Evolutionary conservation across 2,797 vertebrate species (phyloP), one percentile per base, ranked within the genome.

Genomic region (Triplophysa yarkandensis): DNA sequence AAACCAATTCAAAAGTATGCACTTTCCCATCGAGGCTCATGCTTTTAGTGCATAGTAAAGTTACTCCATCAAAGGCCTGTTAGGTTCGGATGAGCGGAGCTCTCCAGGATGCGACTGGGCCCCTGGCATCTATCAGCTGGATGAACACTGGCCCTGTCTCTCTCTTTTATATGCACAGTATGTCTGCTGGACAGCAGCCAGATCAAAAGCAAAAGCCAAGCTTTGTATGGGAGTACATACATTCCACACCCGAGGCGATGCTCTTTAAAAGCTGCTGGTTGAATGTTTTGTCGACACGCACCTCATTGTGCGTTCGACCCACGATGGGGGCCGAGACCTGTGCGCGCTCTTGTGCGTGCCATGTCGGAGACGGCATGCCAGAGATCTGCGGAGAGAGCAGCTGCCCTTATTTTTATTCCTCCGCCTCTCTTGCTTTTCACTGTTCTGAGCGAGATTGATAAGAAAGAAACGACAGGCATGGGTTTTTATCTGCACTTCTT

Each of bases 321-420:
- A 65, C 50, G 46, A 74, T 55, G 61, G 50, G 71, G 71, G 61
- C 11, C 50, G 54, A 65, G 71, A 74, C 71, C 71, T 74, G 30
- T 70, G 27, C 55, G 44, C 27, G 55, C 60, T 57, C 34, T 28
- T 50, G 64, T 61, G 57, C 21, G 21, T 58, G 30, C 69, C 67
- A 69, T 21, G 84, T 86, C 84, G 60, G 83, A 81, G 81, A 83
- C 84, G 78, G 83, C 81, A 81, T 64, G 87, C 89, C 88, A 90
- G 82, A 86, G 84, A 87, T 91, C 90, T 79, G 85, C 87, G 78
- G 90, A 85, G 90, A 81, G 82, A 92, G 88, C 90, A 92, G 89
- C 90, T 93, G 90, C 83, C 89, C 88, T 89, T 88, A 83, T 89
- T 88, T 89, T 88, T 86, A 71, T 76, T 58, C 70, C 79, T 74